phyloP scores from a whole-genome alignment of 92 coral and sea anemone species.

The Blastomussa wellsi region DNA sequence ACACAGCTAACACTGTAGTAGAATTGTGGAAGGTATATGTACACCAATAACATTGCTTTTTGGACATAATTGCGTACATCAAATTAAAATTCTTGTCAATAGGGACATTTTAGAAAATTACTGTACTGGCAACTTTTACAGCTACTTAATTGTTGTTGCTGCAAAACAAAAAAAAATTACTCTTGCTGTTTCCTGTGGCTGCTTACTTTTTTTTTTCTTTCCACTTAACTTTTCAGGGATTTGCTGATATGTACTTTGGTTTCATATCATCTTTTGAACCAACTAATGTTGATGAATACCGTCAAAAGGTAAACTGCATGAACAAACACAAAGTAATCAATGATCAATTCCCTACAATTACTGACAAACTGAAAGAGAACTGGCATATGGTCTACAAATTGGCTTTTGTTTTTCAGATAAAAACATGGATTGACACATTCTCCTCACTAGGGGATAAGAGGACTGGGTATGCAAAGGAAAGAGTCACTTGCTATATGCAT shows the following conservation, averaged over 20 bases:
- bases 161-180: not conserved
- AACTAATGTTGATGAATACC: slow-evolving; percentile 18
- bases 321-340: slow-evolving; percentile 4
- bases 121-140: not conserved
- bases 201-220: not conserved
- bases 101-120: not conserved
- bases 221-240: slow-evolving; percentile 11
- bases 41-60: not conserved
- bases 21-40: slow-evolving; percentile 48
- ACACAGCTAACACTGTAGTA: slow-evolving; percentile 18
- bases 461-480: slow-evolving; percentile 10
- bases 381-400: slow-evolving; percentile 4
- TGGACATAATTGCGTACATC: not conserved
- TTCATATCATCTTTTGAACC: slow-evolving; percentile 34
- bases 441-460: slow-evolving; percentile 3
- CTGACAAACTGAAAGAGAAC: not conserved
- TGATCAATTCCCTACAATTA: not conserved
- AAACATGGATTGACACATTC: not conserved
- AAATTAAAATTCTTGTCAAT: not conserved
- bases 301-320: slow-evolving; percentile 10
- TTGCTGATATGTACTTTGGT: slow-evolving; percentile 39
- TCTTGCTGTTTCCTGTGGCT: not conserved
- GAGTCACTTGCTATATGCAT: slow-evolving; percentile 35
- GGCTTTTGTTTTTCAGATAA: slow-evolving; percentile 5
- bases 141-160: not conserved